Percentiles rank a stretch among this genome's conserved stretches.
Conservation (phyloP, 1,140 invertebrate species). For the Lucilia cuprina region DNA sequence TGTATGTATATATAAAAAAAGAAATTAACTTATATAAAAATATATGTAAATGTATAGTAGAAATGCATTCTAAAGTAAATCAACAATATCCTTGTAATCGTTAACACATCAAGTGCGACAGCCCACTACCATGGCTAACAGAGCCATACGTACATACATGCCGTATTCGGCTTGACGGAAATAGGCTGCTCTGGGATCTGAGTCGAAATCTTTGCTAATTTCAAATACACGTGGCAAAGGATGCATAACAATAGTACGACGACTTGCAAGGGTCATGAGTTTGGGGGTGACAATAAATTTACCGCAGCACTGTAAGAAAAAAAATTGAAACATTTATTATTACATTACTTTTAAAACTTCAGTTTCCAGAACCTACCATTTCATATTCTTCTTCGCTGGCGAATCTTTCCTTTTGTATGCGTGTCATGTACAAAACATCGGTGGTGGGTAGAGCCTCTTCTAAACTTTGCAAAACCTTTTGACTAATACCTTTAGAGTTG, state of each 20-base stretch:
- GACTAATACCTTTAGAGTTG: conserved; percentile 76
- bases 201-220: conserved; percentile 93
- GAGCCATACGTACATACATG: conserved; percentile 97
- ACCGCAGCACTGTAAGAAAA: conserved; percentile 72
- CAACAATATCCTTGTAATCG: background rate
- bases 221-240: conserved; percentile 94
- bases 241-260: conserved; percentile 96
- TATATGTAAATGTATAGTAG: background rate
- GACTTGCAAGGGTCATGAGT: conserved; percentile 93
- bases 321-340: background rate
- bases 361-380: conserved; percentile 25
- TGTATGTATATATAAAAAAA: conserved; percentile 18
- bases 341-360: background rate
- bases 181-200: conserved; percentile 95
- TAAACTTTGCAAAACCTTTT: conserved; percentile 76
- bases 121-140: conserved; percentile 90
- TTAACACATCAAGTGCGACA: conserved; percentile 42
- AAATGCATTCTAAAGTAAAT: conserved; percentile 13
- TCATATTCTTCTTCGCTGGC: conserved; percentile 83
- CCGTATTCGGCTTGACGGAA: conserved; percentile 98
- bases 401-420: conserved; percentile 97
- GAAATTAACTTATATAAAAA: conserved; percentile 15
- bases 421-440: conserved; percentile 97
- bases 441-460: conserved; percentile 89
- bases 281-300: conserved; percentile 91